phyloP scores from a whole-genome alignment of 1,140 invertebrate genomes.

The Artemia franciscana region DNA sequence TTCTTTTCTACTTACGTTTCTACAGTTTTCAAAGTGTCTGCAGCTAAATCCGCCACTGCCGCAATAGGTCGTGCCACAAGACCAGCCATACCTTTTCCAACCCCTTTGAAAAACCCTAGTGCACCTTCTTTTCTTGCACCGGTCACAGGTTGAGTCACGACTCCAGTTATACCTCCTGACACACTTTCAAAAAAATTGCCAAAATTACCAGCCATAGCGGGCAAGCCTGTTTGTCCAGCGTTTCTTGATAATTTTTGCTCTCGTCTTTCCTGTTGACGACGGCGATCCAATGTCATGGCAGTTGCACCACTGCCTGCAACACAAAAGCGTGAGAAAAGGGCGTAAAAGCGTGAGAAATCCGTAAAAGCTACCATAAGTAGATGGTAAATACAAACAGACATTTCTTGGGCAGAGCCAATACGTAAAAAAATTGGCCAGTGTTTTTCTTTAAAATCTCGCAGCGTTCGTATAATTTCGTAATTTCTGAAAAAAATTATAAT shows the following conservation, averaged over 20 bases:
- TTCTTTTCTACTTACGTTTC: constrained; percentile 50
- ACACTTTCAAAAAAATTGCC: constrained; percentile 40
- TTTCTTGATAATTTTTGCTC: background rate
- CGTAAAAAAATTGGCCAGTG: too few species aligned
- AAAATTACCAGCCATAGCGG: background rate
- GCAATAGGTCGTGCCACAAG: constrained; percentile 80
- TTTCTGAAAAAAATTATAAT: too few species aligned
- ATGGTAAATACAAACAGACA: too few species aligned
- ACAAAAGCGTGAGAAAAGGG: too few species aligned
- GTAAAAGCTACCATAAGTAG: too few species aligned
- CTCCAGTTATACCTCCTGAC: constrained; percentile 76
- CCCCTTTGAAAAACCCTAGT: constrained; percentile 86
- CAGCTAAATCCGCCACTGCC: constrained; percentile 91
- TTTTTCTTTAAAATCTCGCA: too few species aligned
- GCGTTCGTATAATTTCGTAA: too few species aligned
- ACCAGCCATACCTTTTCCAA: constrained; percentile 85
- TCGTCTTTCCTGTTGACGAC: background rate
- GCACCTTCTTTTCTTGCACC: constrained; percentile 87
- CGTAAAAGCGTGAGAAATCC: too few species aligned
- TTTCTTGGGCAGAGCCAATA: too few species aligned
- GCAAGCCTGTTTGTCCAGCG: background rate
- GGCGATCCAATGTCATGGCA: background rate
- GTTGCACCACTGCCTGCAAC: background rate
- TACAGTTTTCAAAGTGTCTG: constrained; percentile 75
- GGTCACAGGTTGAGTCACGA: constrained; percentile 78